phyloP scores from a whole-genome alignment of 1,140 invertebrate species.

The Cyphomyrmex costatus region DNA sequence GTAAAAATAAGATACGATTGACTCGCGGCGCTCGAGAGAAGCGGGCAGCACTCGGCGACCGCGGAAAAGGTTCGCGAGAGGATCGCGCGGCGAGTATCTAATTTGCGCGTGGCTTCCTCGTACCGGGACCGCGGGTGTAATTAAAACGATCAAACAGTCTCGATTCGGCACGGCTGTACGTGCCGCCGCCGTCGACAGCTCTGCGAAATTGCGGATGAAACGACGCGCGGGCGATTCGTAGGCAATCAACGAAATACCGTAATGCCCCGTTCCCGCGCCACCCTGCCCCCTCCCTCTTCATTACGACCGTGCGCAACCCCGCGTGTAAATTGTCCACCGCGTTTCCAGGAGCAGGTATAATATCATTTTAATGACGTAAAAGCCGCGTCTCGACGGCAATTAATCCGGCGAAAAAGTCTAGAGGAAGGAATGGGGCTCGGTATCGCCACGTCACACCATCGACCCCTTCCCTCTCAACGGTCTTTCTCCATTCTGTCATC shows the following conservation, averaged over 20 bases:
- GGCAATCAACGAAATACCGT: conserved; percentile 82
- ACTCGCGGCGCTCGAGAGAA: background rate
- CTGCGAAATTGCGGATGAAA: conserved; percentile 66
- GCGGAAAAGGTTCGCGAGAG: conserved; percentile 13
- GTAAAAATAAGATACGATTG: conserved; percentile 36
- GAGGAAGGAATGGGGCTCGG: background rate
- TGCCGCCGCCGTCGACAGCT: background rate
- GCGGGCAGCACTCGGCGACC: too few relatives aligned
- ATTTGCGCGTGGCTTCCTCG: conserved; percentile 49
- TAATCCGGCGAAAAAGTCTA: conserved; percentile 75
- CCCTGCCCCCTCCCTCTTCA: conserved; percentile 55
- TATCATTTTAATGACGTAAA: conserved; percentile 84
- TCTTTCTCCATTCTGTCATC: background rate
- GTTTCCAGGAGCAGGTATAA: conserved; percentile 80
- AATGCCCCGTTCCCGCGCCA: conserved; percentile 67
- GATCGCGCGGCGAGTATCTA: conserved; percentile 29
- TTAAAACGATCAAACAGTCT: conserved; percentile 67
- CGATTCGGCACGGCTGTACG: conserved; percentile 26
- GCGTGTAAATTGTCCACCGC: conserved; percentile 80
- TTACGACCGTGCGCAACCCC: conserved; percentile 66
- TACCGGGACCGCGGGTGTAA: conserved; percentile 53
- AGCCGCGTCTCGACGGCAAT: conserved; percentile 77
- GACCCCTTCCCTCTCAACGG: conserved; percentile 51
- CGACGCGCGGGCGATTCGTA: conserved; percentile 73
- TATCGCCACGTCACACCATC: conserved; percentile 66